A percentile compares a stretch with the other conserved stretches of the same genome.
Evolutionary conservation across 2,888 invertebrate species (phyloP).

Genomic region (Palloptera scutellata): DNA sequence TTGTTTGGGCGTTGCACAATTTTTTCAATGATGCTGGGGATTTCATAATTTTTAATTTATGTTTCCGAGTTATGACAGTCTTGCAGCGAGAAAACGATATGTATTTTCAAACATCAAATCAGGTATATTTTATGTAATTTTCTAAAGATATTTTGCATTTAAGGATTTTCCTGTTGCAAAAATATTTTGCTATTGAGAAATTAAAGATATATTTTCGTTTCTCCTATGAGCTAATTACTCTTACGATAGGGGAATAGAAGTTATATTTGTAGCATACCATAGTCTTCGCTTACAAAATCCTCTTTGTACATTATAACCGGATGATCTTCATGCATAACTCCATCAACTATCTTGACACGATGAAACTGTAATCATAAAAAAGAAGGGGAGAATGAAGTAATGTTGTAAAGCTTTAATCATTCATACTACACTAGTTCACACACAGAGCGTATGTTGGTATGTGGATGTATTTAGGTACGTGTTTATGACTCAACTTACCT

Average conservation of each 20-base stretch:
- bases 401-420: neutral
- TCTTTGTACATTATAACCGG: conserved; percentile 60
- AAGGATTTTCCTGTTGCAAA: no score
- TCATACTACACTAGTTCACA: neutral
- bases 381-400: neutral
- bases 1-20: no score
- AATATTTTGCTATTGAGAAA: no score
- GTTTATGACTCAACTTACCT: conserved; percentile 32
- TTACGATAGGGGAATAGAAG: no score
- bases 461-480: neutral
- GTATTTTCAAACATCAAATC: no score
- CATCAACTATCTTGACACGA: conserved; percentile 49
- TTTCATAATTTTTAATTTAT: no score
- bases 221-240: neutral
- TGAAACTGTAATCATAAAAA: conserved; percentile 45
- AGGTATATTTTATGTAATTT: no score
- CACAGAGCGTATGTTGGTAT: neutral
- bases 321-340: conserved; percentile 52
- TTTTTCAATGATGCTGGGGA: no score
- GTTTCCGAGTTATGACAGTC: no score
- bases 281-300: conserved; percentile 60
- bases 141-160: no score
- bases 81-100: no score
- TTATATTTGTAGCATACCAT: conserved; percentile 45
- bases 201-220: no score